phyloP scores from a whole-genome alignment of 1,140 invertebrate genomes.

The Diprion similis region DNA sequence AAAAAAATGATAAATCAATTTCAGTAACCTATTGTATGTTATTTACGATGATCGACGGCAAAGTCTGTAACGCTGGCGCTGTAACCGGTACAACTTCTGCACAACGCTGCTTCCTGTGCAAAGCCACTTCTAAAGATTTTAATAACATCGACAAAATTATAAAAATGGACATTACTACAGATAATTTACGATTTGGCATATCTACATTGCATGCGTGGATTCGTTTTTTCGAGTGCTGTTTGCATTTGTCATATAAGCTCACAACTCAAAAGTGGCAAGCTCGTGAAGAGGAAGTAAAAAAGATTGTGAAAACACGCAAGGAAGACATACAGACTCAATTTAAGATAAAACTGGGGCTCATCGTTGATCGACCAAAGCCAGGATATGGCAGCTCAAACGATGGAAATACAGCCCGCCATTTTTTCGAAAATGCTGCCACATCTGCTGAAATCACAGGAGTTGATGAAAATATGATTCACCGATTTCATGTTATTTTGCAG shows the following conservation, averaged over 20 bases:
- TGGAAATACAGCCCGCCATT: slow-evolving; percentile 49
- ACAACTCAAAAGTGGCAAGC: slow-evolving; percentile 28
- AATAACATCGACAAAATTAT: slow-evolving; percentile 34
- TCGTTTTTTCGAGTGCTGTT: slow-evolving; percentile 38
- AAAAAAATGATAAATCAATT: slow-evolving; percentile 23
- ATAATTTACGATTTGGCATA: slow-evolving; percentile 42
- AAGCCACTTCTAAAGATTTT: slow-evolving; percentile 41
- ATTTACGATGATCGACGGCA: slow-evolving; percentile 51
- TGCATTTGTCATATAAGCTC: slow-evolving; percentile 41
- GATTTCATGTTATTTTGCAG: slow-evolving; percentile 43
- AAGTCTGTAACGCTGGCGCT: slow-evolving; percentile 25
- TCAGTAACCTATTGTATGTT: slow-evolving; percentile 30
- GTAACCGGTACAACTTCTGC: slow-evolving; percentile 45
- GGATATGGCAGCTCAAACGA: slow-evolving; percentile 50
- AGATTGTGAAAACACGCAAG: slow-evolving; percentile 19
- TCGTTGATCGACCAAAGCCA: slow-evolving; percentile 22
- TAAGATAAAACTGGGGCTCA: slow-evolving; percentile 15
- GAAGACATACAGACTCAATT: slow-evolving; percentile 20
- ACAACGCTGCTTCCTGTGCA: slow-evolving; percentile 46
- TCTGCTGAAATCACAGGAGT: slow-evolving; percentile 45
- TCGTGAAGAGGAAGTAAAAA: slow-evolving; percentile 24
- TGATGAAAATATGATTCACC: slow-evolving; percentile 45
- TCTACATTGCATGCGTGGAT: slow-evolving; percentile 46
- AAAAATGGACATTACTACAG: no score
- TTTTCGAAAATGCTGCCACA: slow-evolving; percentile 42